A percentile compares a stretch with the other conserved stretches of the same genome.
phyloP scores from a whole-genome alignment of 1,140 invertebrate genomes.

The Metopolophium dirhodum region DNA sequence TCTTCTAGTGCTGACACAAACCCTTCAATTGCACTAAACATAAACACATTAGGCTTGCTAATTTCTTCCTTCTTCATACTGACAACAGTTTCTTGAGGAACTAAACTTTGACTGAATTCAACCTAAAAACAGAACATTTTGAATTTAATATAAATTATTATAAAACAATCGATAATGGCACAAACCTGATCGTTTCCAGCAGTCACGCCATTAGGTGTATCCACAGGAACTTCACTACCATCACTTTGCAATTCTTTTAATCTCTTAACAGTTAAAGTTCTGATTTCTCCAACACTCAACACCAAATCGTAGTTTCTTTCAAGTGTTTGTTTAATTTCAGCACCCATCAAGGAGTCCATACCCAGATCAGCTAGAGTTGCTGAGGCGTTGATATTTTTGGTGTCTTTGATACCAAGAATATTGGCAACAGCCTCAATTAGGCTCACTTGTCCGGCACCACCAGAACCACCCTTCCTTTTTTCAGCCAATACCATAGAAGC shows the following conservation, averaged over 20 bases:
- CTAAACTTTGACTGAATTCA: conserved; percentile 41
- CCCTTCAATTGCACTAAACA: conserved; percentile 93
- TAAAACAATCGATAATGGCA: neutral
- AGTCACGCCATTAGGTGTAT: conserved; percentile 50
- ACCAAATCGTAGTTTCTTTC: conserved; percentile 91
- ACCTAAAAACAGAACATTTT: neutral
- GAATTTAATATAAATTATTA: neutral
- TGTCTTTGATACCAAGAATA: conserved; percentile 85
- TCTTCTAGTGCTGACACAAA: conserved; percentile 72
- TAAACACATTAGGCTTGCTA: conserved; percentile 70
- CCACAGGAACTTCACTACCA: conserved; percentile 34
- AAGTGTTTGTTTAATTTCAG: conserved; percentile 95
- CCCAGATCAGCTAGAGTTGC: conserved; percentile 88
- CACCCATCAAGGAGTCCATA: conserved; percentile 97
- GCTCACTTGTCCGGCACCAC: conserved; percentile 65
- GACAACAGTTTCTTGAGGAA: conserved; percentile 48
- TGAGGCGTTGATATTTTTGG: conserved; percentile 74
- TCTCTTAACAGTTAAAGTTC: conserved; percentile 77
- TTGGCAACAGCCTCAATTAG: conserved; percentile 80
- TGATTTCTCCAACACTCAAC: conserved; percentile 88
- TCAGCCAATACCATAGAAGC: conserved; percentile 81
- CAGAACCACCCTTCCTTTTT: conserved; percentile 68
- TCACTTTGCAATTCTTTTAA: conserved; percentile 72
- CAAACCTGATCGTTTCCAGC: conserved; percentile 43
- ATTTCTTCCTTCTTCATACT: conserved; percentile 39